Evolutionary conservation across 2,888 invertebrate genomes (phyloP).

Genomic region (Dasypolia templi): DNA sequence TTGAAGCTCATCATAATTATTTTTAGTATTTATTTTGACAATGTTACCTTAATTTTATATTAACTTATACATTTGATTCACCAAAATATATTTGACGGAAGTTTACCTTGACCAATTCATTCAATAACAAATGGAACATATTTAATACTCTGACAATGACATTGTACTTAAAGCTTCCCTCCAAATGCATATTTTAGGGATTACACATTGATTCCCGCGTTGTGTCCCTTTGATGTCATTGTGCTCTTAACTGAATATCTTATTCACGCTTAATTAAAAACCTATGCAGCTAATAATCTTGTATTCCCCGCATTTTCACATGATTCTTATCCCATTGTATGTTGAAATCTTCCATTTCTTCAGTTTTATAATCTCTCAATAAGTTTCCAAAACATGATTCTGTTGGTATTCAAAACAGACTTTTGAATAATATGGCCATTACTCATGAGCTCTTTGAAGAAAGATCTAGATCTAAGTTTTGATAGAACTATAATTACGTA

Average conservation of each 20-base stretch:
- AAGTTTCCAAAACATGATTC: slow-evolving; percentile 56
- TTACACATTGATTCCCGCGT: slow-evolving; percentile 32
- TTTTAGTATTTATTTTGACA: background rate
- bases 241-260: slow-evolving; percentile 21
- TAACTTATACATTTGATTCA: background rate
- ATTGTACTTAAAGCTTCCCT: slow-evolving; percentile 21
- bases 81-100: background rate
- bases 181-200: slow-evolving; percentile 18
- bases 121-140: background rate
- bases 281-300: slow-evolving; percentile 34
- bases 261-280: slow-evolving; percentile 59
- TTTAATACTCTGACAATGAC: slow-evolving; percentile 20
- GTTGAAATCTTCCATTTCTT: slow-evolving; percentile 10
- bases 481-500: no score
- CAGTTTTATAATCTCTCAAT: slow-evolving; percentile 49
- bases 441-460: slow-evolving; percentile 15
- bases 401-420: slow-evolving; percentile 22
- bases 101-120: background rate
- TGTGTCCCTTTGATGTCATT: slow-evolving; percentile 32
- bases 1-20: background rate
- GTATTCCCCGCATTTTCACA: slow-evolving; percentile 35
- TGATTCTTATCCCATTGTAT: slow-evolving; percentile 34
- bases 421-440: slow-evolving; percentile 31
- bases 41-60: no score
- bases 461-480: background rate